A percentile compares a stretch with the other conserved stretches of the same genome.
Conservation (phyloP, 2,113 vertebrate species). For the Burhinus oedicnemus region DNA sequence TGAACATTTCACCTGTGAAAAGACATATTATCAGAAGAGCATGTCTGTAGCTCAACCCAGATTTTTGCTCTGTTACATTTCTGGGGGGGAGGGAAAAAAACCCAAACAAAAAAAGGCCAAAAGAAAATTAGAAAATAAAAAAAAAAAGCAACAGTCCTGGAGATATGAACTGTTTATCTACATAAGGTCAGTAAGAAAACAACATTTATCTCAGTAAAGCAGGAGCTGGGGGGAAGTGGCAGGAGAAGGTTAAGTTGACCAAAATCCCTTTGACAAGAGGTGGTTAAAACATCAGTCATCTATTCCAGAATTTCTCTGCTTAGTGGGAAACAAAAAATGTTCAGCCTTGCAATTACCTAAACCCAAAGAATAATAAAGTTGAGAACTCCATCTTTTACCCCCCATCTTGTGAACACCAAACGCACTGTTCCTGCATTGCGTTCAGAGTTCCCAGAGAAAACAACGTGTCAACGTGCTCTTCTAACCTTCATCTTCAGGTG, state of each 20-base stretch:
- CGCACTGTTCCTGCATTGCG: fast-evolving
- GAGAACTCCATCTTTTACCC: background rate
- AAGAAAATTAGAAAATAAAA: too few species aligned
- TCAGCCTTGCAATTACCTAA: background rate
- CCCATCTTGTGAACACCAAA: background rate
- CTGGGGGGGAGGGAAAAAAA: fast-evolving
- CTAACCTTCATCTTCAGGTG: fast-evolving
- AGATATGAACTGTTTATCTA: background rate
- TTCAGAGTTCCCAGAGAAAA: background rate
- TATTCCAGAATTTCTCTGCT: background rate
- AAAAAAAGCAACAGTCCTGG: background rate
- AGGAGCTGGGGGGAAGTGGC: background rate
- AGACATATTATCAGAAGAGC: background rate
- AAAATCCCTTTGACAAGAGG: background rate
- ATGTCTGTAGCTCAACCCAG: background rate
- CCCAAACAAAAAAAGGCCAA: too few species aligned
- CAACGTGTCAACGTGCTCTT: background rate
- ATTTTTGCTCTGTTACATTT: background rate
- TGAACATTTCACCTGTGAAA: background rate
- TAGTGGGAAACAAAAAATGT: background rate
- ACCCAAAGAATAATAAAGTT: background rate
- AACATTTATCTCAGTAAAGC: background rate
- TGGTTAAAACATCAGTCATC: background rate
- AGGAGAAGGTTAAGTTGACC: background rate
- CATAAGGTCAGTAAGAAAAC: background rate